phyloP scores from a whole-genome alignment of 2,113 vertebrate species.

The Phylloscopus trochilus region DNA sequence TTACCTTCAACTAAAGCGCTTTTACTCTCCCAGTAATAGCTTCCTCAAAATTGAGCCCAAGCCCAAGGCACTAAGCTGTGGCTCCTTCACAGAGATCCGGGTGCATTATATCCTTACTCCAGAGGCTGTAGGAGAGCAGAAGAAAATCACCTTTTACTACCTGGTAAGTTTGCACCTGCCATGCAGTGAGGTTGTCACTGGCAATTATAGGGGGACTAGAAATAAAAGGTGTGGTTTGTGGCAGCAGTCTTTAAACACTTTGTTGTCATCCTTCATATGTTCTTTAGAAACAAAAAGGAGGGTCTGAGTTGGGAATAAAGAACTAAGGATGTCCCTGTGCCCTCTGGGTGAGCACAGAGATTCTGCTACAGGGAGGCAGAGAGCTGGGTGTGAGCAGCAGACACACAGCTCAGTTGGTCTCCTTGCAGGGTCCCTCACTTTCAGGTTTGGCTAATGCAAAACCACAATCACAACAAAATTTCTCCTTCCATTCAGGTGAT shows the following conservation, averaged over 20 bases:
- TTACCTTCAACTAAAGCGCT: not conserved
- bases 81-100: not conserved
- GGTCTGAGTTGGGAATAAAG: not conserved
- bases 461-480: not conserved
- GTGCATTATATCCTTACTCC: conserved; percentile 65
- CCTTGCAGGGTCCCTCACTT: not conserved
- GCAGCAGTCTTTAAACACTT: not conserved
- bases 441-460: not conserved
- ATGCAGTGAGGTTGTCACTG: not conserved
- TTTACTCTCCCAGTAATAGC: conserved; percentile 72
- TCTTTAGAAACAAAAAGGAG: not conserved
- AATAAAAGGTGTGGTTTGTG: not conserved
- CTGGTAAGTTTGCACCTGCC: conserved; percentile 64
- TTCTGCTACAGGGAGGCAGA: not conserved
- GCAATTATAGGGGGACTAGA: not conserved
- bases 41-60: conserved; percentile 67
- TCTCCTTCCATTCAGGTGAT: conserved; percentile 67
- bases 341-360: not conserved
- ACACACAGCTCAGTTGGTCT: not conserved
- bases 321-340: not conserved
- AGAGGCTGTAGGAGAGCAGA: not conserved
- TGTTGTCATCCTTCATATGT: not conserved
- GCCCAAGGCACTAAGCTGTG: conserved; percentile 46
- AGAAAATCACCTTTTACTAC: conserved; percentile 63
- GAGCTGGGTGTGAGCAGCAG: not conserved